Conservation (phyloP, 2,113 vertebrate species). For the Melospiza georgiana region DNA sequence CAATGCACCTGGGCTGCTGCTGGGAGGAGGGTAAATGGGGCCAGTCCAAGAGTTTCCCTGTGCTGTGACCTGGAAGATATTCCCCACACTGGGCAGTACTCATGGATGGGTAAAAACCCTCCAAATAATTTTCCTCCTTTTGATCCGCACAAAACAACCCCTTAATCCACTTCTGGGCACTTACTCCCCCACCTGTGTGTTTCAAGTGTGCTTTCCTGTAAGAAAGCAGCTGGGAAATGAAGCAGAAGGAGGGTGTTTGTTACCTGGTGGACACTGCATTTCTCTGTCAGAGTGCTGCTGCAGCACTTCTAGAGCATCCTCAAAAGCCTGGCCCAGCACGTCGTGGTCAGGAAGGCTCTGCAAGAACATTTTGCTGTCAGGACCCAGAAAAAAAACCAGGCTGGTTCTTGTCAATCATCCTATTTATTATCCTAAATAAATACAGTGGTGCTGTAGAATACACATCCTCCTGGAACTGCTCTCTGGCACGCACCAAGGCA, state of each 20-base stretch:
- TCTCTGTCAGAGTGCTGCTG: slow-evolving; percentile 83
- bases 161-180: background rate
- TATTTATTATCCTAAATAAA: background rate
- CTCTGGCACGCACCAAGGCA: background rate
- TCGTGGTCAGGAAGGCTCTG: slow-evolving; percentile 85
- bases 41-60: background rate
- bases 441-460: background rate
- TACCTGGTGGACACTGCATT: slow-evolving; percentile 77
- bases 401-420: background rate
- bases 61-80: background rate
- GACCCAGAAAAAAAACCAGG: background rate
- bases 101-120: background rate
- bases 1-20: background rate
- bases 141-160: background rate
- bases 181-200: background rate
- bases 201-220: background rate
- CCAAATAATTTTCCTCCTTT: background rate
- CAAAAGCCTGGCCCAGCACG: slow-evolving; percentile 85
- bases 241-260: background rate
- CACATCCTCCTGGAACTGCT: background rate
- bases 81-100: background rate
- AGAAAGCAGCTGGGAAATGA: background rate
- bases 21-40: background rate
- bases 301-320: slow-evolving; percentile 93
- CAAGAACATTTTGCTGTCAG: slow-evolving; percentile 6